Conservation (phyloP, 2,888 invertebrate species). For the Archips crataeganus region DNA sequence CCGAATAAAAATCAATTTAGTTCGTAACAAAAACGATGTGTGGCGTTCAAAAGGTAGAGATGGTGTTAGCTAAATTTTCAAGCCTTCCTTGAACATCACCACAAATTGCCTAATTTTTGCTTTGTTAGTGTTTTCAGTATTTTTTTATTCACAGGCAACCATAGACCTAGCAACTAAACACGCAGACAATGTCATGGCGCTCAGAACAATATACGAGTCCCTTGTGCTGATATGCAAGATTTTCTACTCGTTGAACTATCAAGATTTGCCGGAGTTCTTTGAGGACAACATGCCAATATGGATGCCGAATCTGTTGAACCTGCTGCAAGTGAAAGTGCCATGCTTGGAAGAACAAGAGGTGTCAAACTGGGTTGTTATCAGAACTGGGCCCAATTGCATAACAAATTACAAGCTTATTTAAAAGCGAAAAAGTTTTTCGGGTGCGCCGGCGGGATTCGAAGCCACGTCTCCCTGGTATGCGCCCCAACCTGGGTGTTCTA, state of each 20-base stretch:
- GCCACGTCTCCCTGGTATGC: no score
- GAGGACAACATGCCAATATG: slow-evolving; percentile 98
- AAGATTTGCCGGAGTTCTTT: slow-evolving; percentile 99
- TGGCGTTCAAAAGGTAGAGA: no score
- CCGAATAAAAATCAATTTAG: no score
- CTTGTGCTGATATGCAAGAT: slow-evolving; percentile 96
- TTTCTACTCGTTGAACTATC: slow-evolving; percentile 98
- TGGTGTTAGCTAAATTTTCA: no score
- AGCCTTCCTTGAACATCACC: no score
- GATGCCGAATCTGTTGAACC: slow-evolving; percentile 96
- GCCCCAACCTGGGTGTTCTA: no score
- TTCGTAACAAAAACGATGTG: no score
- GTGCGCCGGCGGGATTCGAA: no score
- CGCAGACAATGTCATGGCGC: slow-evolving; percentile 91
- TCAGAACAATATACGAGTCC: slow-evolving; percentile 95
- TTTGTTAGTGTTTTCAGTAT: background rate
- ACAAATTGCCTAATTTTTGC: no score
- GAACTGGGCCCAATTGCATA: no score
- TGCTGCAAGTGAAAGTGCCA: slow-evolving; percentile 92
- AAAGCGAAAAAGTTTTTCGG: no score
- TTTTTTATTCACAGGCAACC: slow-evolving; percentile 88
- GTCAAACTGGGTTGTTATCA: slow-evolving; percentile 47
- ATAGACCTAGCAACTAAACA: slow-evolving; percentile 93
- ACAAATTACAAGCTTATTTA: no score
- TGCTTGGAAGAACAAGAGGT: slow-evolving; percentile 87